Percentiles rank a stretch among this genome's conserved stretches.
phyloP scores from a whole-genome alignment of 1,140 invertebrate species.

The Drosophila asahinai region DNA sequence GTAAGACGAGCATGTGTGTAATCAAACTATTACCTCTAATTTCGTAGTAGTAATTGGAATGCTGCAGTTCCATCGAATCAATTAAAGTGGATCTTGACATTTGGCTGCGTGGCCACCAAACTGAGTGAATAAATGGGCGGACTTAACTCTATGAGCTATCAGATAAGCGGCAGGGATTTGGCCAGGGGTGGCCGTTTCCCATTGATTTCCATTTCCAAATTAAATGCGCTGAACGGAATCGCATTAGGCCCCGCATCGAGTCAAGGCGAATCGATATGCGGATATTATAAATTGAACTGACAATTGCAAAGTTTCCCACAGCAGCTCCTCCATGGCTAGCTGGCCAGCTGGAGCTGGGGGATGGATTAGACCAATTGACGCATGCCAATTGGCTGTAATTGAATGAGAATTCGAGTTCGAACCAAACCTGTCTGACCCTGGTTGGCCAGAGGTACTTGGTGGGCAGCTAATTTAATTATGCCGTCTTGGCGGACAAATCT shows the following conservation, averaged over 20 bases:
- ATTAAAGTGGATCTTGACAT: conserved; percentile 23
- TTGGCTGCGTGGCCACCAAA: not conserved
- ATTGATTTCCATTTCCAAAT: conserved; percentile 28
- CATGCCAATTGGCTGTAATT: conserved; percentile 38
- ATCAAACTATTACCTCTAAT: not conserved
- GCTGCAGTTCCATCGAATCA: conserved; percentile 10
- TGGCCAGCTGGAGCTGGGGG: not conserved
- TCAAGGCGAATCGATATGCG: conserved; percentile 22
- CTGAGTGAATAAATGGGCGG: conserved; percentile 1
- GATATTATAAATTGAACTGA: conserved; percentile 28
- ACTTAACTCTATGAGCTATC: conserved; percentile 10
- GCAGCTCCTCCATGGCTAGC: not conserved
- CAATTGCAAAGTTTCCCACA: conserved; percentile 19
- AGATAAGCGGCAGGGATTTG: not conserved
- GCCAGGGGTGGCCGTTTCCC: conserved; percentile 2
- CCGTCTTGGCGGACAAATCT: conserved; percentile 53
- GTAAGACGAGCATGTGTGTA: too few species aligned
- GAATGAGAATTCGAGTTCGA: conserved; percentile 18
- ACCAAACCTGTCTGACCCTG: conserved; percentile 2
- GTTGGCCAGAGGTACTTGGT: not conserved
- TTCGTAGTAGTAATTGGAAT: not conserved
- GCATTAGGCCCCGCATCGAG: conserved; percentile 2
- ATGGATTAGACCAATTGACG: conserved; percentile 8
- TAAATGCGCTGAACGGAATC: conserved; percentile 14
- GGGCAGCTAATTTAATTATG: too few species aligned